Evolutionary conservation across 2,113 vertebrate genomes (phyloP), one percentile per base, ranked within the genome.

Genomic region (Mesoclemmys tuberculata): DNA sequence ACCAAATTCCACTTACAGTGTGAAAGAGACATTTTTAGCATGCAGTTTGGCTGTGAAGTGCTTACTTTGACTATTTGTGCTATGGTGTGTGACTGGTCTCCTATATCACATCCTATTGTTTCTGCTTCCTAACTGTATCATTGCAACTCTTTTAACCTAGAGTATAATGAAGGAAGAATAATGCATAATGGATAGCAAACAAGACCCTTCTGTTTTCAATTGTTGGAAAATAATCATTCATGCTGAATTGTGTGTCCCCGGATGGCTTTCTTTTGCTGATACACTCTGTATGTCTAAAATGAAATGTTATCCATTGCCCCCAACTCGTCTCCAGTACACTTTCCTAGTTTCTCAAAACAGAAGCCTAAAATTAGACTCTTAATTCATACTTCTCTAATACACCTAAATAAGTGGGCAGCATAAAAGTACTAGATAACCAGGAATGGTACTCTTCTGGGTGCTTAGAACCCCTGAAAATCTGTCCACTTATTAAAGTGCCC

Each of bases 201-300:
- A 93, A 74, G 78, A 71, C 64, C 22, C 64, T 71, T 71, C 64
- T 71, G 64, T n/a, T n/a, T 71, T 80, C 80, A 85, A 87, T 87
- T 88, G 93, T 96, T 92, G 94, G 95, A 93, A 93, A 94, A 93
- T 96, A 95, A 94, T 95, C 94, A 90, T 94, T 96, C 94, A 89
- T 93, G 85, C 64, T 94, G 94, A 95, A 97, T 96, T 93, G 82
- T 84, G 91, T 94, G 92, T 93, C 92, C 92, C 84, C 88, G 88
- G 93, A 96, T 93, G 89, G 93, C 87, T 96, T 96, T 93, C 80
- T 94, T 97, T 94, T 93, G 80, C 92, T 93, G 94, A 75, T 96
- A 89, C 86, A 94, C 93, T 31, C 18, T 87, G 68, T 82, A 82
- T 0, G 0, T 93, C 81, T 80, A 94, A 95, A 96, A 92, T 77